phyloP scores from a whole-genome alignment of 2,888 invertebrate species.

The Synergus laeviventris region DNA sequence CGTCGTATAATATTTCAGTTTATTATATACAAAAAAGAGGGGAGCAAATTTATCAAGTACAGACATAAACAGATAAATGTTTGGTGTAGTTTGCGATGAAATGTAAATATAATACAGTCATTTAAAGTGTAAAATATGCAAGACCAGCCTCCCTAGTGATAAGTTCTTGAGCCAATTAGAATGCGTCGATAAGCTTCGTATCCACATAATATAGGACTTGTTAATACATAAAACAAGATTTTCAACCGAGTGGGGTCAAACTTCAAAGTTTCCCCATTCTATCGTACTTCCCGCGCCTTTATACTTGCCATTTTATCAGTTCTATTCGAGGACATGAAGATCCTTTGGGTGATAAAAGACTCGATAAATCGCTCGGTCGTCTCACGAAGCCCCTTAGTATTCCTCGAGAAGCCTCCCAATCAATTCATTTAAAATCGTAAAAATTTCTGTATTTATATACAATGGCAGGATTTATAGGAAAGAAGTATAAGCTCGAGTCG shows the following conservation, averaged over 20 bases:
- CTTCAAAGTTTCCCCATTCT: slow-evolving; percentile 60
- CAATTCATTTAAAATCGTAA: not conserved
- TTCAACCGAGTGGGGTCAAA: slow-evolving; percentile 57
- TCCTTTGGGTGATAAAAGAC: not conserved
- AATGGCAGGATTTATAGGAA: slow-evolving; percentile 78
- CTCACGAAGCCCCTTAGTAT: slow-evolving; percentile 18
- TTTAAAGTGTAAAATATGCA: not conserved
- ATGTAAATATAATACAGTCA: not conserved
- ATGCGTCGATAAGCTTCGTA: slow-evolving; percentile 5
- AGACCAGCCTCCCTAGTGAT: not conserved
- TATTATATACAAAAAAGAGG: too few species aligned
- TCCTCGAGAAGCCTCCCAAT: not conserved
- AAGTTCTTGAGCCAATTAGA: not conserved
- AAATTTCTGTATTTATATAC: not conserved
- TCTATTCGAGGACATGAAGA: not conserved
- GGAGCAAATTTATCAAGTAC: not conserved
- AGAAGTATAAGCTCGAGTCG: slow-evolving; percentile 87
- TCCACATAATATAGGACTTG: not conserved
- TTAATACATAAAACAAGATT: slow-evolving; percentile 16
- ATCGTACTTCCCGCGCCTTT: slow-evolving; percentile 9
- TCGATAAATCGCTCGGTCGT: slow-evolving; percentile 45
- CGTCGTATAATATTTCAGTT: too few species aligned
- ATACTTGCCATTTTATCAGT: not conserved
- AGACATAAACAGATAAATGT: not conserved
- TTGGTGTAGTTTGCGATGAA: not conserved